Evolutionary conservation across 2,113 vertebrate species (phyloP), one percentile per base, ranked within the genome.

Genomic region (Thalassoma bifasciatum): DNA sequence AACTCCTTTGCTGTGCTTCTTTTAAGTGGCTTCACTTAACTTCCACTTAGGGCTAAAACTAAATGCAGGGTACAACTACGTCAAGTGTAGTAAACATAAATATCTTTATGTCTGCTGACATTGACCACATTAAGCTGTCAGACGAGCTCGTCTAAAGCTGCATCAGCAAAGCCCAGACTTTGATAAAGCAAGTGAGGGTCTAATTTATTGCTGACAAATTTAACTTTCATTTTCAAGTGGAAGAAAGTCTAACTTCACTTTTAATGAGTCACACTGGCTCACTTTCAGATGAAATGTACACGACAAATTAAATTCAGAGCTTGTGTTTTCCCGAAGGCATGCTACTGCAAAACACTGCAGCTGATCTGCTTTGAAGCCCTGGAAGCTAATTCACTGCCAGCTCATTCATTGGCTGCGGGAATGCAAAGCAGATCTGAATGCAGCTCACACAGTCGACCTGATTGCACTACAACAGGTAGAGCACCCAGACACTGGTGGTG

Each of bases 401-500:
- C 11, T 61, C 30, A 42, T 57, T 47, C 23, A 68, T 16, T 46
- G 22, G 38, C 51, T 54, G 30, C 53, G 17, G 7, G 34, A 34
- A 4, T 22, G n/a, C 22, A 40, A 26, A 37, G 17, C 6, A 11
- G 37, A 66, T 56, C 9, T 46, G 34, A 57, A 57, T 19, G 66
- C 19, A 22, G 49, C 59, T 40, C 44, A 11, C 30, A 49, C 2
- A 49, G 26, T 42, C 38, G 50, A 49, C 22, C 1, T 57, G 19
- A 38, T 22, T 60, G 44, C 17, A 17, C 49, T 23, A 46, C 57
- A 75, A 73, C 54, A 78, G 56, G 53, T 60, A 44, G 13, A 59
- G 42, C 10, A 3, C 42, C 30, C 37, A 67, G 60, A 49, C 12
- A 22, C 40, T 11, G 37, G 42, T 64, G 64, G 13, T 10, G n/a